Evolutionary conservation across 2,888 invertebrate genomes (phyloP), one percentile per base, ranked within the genome.

Genomic region (Andricus curvator): DNA sequence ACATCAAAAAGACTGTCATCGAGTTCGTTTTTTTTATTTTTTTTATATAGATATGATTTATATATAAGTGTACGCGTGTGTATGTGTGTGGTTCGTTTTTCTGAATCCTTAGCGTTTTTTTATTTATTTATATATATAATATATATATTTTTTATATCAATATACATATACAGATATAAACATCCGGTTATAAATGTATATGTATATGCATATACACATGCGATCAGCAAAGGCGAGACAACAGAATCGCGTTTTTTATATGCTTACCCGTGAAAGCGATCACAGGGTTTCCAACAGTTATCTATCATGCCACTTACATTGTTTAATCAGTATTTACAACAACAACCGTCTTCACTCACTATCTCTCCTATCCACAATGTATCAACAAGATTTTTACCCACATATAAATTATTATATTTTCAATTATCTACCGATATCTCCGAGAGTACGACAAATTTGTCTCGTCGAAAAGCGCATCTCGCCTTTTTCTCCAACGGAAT

Each of bases 41-140:
- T 86, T 88, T 85, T 86, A 86, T 84, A 88, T 88, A 90, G 88
- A 89, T 88, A 90, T 89, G 88, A 88, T 89, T 88, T 89, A 48
- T 85, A 90, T 89, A 90, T 86, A 89, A 86, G 87, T 89, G 86
- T 90, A 85, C 81, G 85, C 88, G 87, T 88, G 86, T 90, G 86
- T 87, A 83, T 88, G 87, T 89, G 86, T 89, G 84, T 87, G 76
- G 87, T 86, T 85, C 84, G 82, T 81, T 80, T 86, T 83, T 85
- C 68, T 81, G 81, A 86, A 84, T 87, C 77, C 80, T 85, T 85
- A 84, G 79, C 83, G 87, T 89, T 89, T 86, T 84, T 81, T 79
- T 87, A 86, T 85, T 83, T 85, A 82, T 85, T 83, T 84, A 83
- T 83, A 81, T 83, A 83, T 80, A 82, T 81, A 79, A 83, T 82